Evolutionary conservation across 2,113 vertebrate species (phyloP).

Genomic region (Plectropomus leopardus): DNA sequence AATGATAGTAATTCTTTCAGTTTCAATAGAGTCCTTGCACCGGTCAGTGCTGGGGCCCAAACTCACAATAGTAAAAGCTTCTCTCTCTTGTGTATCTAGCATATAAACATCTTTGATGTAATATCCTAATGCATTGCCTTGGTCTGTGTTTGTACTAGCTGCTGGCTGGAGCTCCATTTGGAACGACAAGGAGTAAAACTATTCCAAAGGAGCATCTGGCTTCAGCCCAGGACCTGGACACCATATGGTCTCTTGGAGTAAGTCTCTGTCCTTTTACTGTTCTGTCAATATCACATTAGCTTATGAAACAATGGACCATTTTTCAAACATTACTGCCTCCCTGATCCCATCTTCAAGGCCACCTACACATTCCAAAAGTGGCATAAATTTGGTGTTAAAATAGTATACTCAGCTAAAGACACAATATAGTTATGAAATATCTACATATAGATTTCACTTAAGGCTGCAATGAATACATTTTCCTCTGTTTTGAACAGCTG

Average conservation of each 20-base stretch:
- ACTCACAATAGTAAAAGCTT: too few relatives aligned
- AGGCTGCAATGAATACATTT: background rate
- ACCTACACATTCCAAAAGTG: background rate
- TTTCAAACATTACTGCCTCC: conserved; percentile 43
- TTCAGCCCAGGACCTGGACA: conserved; percentile 96
- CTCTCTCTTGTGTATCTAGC: too few relatives aligned
- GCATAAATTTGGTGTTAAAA: background rate
- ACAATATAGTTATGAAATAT: background rate
- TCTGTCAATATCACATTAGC: conserved; percentile 49
- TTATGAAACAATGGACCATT: conserved; percentile 21
- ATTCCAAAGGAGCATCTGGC: conserved; percentile 89
- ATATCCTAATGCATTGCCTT: background rate
- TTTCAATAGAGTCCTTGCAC: too few relatives aligned
- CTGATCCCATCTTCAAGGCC: conserved; percentile 14
- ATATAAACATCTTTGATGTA: too few relatives aligned
- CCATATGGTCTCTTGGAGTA: conserved; percentile 98
- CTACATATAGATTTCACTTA: background rate
- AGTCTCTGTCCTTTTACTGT: conserved; percentile 70
- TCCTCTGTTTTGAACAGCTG: background rate
- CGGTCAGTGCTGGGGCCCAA: too few relatives aligned
- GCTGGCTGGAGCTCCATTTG: conserved; percentile 92
- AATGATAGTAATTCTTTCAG: too few relatives aligned
- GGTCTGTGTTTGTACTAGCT: conserved; percentile 83
- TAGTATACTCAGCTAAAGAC: background rate
- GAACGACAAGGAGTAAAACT: conserved; percentile 93